Evolutionary conservation across 2,797 vertebrate genomes (phyloP).

Genomic region (Propithecus perrieri): DNA sequence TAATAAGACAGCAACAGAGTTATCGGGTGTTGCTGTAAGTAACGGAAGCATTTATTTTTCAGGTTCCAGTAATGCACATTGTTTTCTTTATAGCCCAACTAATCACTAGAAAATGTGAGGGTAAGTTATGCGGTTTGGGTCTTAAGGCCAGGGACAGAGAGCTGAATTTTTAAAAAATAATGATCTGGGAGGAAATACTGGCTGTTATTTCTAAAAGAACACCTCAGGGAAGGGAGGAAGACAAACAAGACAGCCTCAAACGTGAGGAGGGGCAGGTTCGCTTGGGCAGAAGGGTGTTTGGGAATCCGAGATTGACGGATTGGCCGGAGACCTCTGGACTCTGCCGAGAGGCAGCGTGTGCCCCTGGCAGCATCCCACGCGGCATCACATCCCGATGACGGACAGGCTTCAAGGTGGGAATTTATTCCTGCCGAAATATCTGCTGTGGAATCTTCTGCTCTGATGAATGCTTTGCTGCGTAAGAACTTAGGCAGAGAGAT

Average conservation of each 20-base stretch:
- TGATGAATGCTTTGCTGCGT: neutral
- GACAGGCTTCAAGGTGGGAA: neutral
- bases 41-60: neutral
- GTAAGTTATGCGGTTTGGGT: neutral
- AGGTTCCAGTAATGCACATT: rapidly evolving
- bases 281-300: rapidly evolving
- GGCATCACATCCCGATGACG: rapidly evolving
- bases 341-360: rapidly evolving
- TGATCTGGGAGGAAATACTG: neutral
- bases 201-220: neutral
- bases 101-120: neutral
- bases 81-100: neutral
- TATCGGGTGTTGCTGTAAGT: neutral
- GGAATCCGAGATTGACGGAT: neutral
- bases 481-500: neutral
- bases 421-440: neutral
- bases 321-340: neutral
- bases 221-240: rapidly evolving
- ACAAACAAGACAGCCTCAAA: rapidly evolving
- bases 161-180: neutral
- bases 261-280: rapidly evolving
- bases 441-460: neutral
- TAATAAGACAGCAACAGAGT: neutral
- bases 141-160: neutral
- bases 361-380: neutral